Conservation (phyloP, 2,888 invertebrate genomes). For the Mantis religiosa region DNA sequence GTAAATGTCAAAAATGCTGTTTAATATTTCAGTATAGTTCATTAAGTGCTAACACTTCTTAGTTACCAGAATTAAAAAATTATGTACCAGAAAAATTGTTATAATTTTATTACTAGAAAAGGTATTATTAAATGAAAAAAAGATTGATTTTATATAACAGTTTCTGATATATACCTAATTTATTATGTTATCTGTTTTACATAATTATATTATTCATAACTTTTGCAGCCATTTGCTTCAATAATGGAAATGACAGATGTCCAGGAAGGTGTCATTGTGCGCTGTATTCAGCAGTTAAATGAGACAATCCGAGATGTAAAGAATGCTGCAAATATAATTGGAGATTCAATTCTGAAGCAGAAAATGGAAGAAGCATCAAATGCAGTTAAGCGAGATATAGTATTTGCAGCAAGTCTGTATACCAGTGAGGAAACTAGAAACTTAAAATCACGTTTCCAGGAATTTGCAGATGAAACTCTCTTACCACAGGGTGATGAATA, state of each 20-base stretch:
- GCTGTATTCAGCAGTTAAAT: constrained; percentile 93
- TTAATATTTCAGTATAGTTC: too few relatives aligned
- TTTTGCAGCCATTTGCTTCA: constrained; percentile 76
- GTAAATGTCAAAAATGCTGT: too few relatives aligned
- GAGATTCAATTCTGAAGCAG: constrained; percentile 82
- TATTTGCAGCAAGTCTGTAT: constrained; percentile 95
- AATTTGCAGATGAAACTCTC: background rate
- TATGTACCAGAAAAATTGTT: too few relatives aligned
- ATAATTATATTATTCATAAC: too few relatives aligned
- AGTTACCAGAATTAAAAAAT: too few relatives aligned
- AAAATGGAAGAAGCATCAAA: constrained; percentile 95
- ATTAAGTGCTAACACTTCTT: too few relatives aligned
- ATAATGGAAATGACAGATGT: constrained; percentile 90
- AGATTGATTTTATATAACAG: too few relatives aligned
- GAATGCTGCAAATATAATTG: constrained; percentile 88
- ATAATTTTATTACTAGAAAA: too few relatives aligned
- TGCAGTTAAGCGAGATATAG: constrained; percentile 93
- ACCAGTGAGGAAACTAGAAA: constrained; percentile 48
- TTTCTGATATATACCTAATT: too few relatives aligned
- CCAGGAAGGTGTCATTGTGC: constrained; percentile 96
- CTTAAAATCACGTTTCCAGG: background rate
- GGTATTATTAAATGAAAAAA: too few relatives aligned
- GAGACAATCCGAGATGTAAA: constrained; percentile 87
- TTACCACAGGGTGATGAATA: constrained; percentile 10
- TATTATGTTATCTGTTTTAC: too few relatives aligned